Percentiles rank a stretch among this genome's conserved stretches.
phyloP scores from a whole-genome alignment of 2,888 invertebrate genomes.

The Lepidocyrtinus sp. region DNA sequence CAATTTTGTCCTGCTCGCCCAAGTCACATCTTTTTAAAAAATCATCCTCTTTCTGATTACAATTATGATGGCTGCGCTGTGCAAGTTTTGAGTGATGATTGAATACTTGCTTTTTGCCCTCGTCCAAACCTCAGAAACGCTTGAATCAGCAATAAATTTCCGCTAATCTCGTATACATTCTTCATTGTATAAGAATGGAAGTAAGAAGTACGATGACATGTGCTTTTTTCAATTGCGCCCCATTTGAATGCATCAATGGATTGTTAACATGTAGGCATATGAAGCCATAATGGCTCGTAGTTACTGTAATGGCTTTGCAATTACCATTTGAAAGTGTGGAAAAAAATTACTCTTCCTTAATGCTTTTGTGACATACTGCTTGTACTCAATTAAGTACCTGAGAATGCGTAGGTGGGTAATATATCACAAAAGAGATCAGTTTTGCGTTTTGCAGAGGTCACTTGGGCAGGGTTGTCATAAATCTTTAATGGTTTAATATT shows the following conservation, averaged over 20 bases:
- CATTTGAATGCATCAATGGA: constrained; percentile 5
- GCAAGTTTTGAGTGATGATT: constrained; percentile 50
- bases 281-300: constrained; percentile 1
- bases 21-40: constrained; percentile 25
- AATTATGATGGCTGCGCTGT: constrained; percentile 31
- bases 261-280: constrained; percentile 17
- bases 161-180: constrained; percentile 4
- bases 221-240: constrained; percentile 20
- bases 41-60: constrained; percentile 16
- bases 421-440: constrained; percentile 44
- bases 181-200: constrained; percentile 12
- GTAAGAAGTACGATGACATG: constrained; percentile 31
- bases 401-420: constrained; percentile 53
- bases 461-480: constrained; percentile 59
- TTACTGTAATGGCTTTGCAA: no score
- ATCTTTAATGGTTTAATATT: constrained; percentile 12
- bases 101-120: constrained; percentile 39
- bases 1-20: no score
- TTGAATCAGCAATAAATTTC: constrained; percentile 27
- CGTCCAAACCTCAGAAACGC: neutral
- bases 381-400: neutral
- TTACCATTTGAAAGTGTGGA: constrained; percentile 34
- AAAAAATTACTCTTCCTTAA: constrained; percentile 22
- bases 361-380: neutral
- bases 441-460: constrained; percentile 59